Percentiles rank a stretch among this genome's conserved stretches.
phyloP scores from a whole-genome alignment of 2,113 vertebrate genomes.

The Orthonyx spaldingii region DNA sequence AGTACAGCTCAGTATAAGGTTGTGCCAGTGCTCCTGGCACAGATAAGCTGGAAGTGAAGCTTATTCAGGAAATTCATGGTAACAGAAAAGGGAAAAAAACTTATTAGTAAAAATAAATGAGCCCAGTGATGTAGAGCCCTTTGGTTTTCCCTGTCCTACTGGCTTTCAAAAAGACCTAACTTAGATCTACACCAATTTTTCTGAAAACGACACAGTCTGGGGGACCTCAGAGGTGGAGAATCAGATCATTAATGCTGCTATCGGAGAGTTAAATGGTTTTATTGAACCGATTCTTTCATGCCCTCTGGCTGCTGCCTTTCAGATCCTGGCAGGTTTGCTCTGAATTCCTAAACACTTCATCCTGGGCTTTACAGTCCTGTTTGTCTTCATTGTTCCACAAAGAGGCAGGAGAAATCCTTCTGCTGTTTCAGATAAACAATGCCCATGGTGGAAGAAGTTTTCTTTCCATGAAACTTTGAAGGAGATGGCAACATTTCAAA shows the following conservation, averaged over 20 bases:
- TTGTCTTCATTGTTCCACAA: neutral
- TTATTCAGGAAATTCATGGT: neutral
- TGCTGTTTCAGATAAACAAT: neutral
- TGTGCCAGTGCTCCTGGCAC: neutral
- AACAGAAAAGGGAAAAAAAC: neutral
- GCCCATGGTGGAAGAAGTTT: neutral
- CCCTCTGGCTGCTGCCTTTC: neutral
- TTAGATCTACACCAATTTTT: neutral
- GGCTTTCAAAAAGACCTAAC: neutral
- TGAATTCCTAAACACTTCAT: neutral
- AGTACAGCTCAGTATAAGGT: neutral
- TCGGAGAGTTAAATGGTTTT: neutral
- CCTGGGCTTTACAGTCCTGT: neutral
- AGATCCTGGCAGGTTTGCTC: neutral
- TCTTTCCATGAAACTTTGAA: neutral
- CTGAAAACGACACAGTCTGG: neutral
- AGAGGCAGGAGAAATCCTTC: neutral
- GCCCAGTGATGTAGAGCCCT: neutral
- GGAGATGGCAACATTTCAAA: neutral
- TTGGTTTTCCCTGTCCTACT: neutral
- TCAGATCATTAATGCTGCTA: neutral
- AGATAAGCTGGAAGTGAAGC: slow-evolving; percentile 2
- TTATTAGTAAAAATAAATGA: neutral
- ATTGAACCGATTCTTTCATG: neutral
- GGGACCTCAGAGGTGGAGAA: neutral